Percentiles rank a stretch among this genome's conserved stretches.
Evolutionary conservation across 2,888 invertebrate species (phyloP).

Genomic region (Calliphora vomitoria): DNA sequence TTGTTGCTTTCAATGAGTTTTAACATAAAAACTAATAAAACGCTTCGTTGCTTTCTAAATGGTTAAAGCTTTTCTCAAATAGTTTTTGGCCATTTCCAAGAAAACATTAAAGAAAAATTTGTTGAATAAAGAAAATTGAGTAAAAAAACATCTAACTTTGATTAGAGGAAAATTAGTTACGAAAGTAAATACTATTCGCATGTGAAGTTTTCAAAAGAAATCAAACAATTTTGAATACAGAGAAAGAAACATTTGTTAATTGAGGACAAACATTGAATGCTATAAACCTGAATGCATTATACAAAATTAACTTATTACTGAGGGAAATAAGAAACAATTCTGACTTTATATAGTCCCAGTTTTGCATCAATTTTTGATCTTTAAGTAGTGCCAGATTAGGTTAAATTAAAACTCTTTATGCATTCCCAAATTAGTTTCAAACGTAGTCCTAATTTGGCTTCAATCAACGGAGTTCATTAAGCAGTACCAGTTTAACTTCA

Average conservation of each 20-base stretch:
- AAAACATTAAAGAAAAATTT: slow-evolving; percentile 4
- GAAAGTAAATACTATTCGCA: slow-evolving; percentile 7
- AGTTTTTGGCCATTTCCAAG: not conserved
- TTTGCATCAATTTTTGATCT: no score
- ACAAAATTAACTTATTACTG: no score
- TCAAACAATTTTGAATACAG: not conserved
- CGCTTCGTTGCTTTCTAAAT: slow-evolving; percentile 57
- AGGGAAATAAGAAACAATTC: no score
- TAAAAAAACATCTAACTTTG: not conserved
- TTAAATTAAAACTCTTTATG: no score
- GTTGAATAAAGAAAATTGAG: slow-evolving; percentile 23
- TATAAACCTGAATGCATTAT: no score
- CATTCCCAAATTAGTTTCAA: no score
- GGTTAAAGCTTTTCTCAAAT: not conserved
- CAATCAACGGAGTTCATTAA: no score
- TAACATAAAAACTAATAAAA: slow-evolving; percentile 46
- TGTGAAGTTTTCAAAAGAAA: not conserved
- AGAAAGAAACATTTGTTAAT: not conserved
- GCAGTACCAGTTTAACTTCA: no score
- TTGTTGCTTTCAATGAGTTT: slow-evolving; percentile 52
- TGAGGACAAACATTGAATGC: no score
- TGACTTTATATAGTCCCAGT: no score
- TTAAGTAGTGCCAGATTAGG: no score
- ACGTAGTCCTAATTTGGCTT: no score
- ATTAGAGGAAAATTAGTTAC: slow-evolving; percentile 22